Base-by-base conservation (phyloP, 2,797 vertebrate genomes). In the Micropoecilia bifurca region DNA sequence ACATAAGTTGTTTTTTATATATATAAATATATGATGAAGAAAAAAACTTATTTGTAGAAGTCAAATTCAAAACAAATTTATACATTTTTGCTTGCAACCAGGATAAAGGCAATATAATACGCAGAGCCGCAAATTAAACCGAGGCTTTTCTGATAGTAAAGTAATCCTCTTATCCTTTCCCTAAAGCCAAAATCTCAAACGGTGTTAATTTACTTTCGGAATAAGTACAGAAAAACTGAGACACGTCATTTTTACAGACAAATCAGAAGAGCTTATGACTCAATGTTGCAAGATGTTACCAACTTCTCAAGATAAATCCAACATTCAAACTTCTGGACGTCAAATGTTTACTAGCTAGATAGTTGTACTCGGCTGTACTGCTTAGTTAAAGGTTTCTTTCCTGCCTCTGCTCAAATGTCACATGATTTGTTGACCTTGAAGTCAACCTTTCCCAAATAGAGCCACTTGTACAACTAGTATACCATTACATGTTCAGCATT, bases 181-280 rank as follows among this genome's bases (percentile, higher is more conserved):
- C 71, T 73, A 16, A 61, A 78, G 53, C 78, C 83, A 79, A 75
- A 72, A 63, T 57, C 28, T 39, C 14, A 50, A n/a, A 71, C 50
- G n/a, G 41, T 46, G 41, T 45, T 45, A 8, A 59, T 59, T 57
- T 12, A 22, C 25, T 59, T 13, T 75, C 6, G 3, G 16, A 41
- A 55, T 43, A 14, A 43, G 39, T 71, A 45, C 41, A 45, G 12
- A n/a, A 71, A 71, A 71, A 45, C 22, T n/a, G 68, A 45, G 25
- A 28, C 14, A n/a, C 2, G 43, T n/a, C 10, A 45, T 71, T 41
- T 45, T 43, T 14, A 43, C 5, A 71, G 25, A n/a, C 68, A 45
- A 28, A 45, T 14, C 41, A 28, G 6, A 28, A 18, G 25, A 46
- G 41, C 6, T 45, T 71, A 71, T 12, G 3, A 46, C 22, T 71